Conservation (phyloP, 64 coral and sea anemone species). For the Acropora tenuis region DNA sequence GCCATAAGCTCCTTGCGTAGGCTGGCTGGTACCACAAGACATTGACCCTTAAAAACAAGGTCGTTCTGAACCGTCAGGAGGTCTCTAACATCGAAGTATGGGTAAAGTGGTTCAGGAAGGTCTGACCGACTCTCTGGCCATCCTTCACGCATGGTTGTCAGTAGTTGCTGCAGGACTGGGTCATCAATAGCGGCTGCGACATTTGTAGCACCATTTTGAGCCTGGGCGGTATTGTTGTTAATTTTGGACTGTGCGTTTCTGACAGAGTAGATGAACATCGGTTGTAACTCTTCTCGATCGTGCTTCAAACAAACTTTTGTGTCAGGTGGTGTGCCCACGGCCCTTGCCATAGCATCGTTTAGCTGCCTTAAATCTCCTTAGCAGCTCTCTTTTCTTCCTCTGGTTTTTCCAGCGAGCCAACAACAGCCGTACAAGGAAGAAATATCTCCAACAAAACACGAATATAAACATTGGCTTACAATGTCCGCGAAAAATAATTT, state of each 20-base stretch:
- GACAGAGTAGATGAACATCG: neutral
- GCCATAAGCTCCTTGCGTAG: too few relatives aligned
- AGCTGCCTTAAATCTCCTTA: neutral
- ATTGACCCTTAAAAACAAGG: too few relatives aligned
- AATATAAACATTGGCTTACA: constrained; percentile 27
- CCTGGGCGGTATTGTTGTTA: neutral
- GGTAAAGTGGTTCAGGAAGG: too few relatives aligned
- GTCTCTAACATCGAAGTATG: too few relatives aligned
- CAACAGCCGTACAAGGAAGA: neutral
- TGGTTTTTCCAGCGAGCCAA: neutral
- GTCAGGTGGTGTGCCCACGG: neutral
- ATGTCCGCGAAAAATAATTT: neutral
- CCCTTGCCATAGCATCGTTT: neutral
- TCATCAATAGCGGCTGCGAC: too few relatives aligned
- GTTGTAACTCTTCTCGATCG: neutral
- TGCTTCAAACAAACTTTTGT: constrained; percentile 16
- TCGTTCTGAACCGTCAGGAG: too few relatives aligned
- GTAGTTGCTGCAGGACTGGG: too few relatives aligned
- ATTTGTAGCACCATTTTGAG: neutral
- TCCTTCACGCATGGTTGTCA: too few relatives aligned
- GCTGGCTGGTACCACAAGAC: too few relatives aligned
- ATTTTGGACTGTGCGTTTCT: neutral
- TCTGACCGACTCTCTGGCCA: too few relatives aligned
- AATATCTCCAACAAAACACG: neutral
- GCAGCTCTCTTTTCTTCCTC: neutral